Percentiles rank a stretch among this genome's conserved stretches.
phyloP scores from a whole-genome alignment of 1,140 invertebrate genomes.

The Brachionus sp. region DNA sequence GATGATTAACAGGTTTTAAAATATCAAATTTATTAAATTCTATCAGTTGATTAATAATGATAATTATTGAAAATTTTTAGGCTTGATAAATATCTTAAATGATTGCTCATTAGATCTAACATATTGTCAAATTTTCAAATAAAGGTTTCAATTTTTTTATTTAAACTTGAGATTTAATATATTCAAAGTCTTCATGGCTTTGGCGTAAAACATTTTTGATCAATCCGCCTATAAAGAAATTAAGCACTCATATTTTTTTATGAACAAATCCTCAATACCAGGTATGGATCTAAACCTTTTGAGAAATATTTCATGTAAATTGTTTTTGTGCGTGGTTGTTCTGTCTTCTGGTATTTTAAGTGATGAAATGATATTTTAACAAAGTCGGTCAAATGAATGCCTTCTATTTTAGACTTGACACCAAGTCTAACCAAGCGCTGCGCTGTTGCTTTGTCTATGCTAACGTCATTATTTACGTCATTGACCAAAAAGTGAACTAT shows the following conservation, averaged over 20 bases:
- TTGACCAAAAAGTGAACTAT: neutral
- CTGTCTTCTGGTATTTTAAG: neutral
- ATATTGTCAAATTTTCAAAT: too few species aligned
- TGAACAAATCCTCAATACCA: conserved; percentile 34
- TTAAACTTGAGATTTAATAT: too few species aligned
- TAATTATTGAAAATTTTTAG: too few species aligned
- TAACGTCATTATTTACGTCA: neutral
- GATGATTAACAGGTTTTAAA: too few species aligned
- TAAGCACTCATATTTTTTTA: neutral
- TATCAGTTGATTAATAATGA: too few species aligned
- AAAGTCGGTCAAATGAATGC: conserved; percentile 37
- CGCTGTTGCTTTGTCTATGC: neutral
- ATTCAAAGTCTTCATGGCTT: too few species aligned
- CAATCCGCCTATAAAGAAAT: too few species aligned
- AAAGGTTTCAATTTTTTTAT: too few species aligned
- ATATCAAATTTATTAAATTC: too few species aligned
- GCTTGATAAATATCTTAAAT: too few species aligned
- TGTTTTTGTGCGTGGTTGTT: neutral
- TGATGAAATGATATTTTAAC: neutral
- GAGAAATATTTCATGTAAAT: conserved; percentile 29
- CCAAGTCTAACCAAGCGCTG: neutral
- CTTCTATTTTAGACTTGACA: neutral
- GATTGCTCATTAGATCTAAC: too few species aligned
- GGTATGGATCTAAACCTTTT: neutral
- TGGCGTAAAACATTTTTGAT: too few species aligned